Base-by-base conservation (phyloP, 2,888 invertebrate genomes). In the Euclidia mi region DNA sequence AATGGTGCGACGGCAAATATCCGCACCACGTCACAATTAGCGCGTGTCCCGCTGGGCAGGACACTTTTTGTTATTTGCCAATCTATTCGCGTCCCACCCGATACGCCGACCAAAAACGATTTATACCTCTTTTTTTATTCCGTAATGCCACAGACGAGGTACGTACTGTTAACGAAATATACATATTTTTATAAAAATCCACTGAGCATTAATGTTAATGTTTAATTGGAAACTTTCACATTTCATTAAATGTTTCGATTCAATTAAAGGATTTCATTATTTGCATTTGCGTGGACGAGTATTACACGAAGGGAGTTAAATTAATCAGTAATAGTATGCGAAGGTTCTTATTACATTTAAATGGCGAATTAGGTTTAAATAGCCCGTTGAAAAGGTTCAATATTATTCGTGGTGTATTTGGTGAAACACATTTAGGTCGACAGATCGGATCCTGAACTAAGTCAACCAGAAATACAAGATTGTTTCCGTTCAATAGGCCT, bases 401-500 rank as follows among this genome's bases (percentile, higher is more conserved):
- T 70, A 67, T 75, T 71, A 76, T 79, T 80, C 79, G 64, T 64
- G 59, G 65, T 58, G 38, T 65, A 63, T 68, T 82, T 80, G 69
- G 61, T 72, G 71, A 28, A 56, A 85, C 81, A 87, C 78, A 84
- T 84, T 82, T 78, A 79, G 79, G 72, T 63, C 60, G 73, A 51
- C 58, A 74, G 76, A 86, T 88, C 79, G 75, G 77, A 85, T 86
- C 83, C 81, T 61, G 79, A 76, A 84, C 79, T 79, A 87, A 91
- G 88, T 89, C 90, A 88, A 84, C 85, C 89, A 89, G 88, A 91
- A 89, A 91, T 86, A 92, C 90, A 92, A 91, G 92, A 90, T 92
- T 91, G 90, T 91, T 92, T 91, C 92, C 93, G 89, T 88, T 87
- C 92, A 89, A 90, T 91, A 90, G 86, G 82, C 84, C 87, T 91